Evolutionary conservation across 64 coral and sea anemone species (phyloP).

Genomic region (Montipora foliosa): DNA sequence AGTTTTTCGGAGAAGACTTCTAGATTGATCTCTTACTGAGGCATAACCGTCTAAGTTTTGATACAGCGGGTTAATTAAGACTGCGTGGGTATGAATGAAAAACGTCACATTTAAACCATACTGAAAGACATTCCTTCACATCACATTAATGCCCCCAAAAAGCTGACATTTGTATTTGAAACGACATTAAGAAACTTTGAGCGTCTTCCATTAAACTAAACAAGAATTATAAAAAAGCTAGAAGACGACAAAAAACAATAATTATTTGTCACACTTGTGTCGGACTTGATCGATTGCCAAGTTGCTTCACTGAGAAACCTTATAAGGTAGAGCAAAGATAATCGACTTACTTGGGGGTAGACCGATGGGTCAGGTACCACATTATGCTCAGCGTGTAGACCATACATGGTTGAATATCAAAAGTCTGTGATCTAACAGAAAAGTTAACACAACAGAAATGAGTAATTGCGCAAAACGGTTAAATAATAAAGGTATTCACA

Average conservation of each 20-base stretch:
- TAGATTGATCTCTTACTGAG: too few species aligned
- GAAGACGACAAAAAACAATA: neutral
- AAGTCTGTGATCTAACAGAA: constrained; percentile 37
- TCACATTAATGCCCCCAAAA: neutral
- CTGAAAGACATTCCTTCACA: constrained; percentile 37
- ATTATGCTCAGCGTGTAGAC: constrained; percentile 82
- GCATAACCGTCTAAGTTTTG: too few species aligned
- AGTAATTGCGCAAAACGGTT: constrained; percentile 35
- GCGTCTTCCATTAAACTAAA: constrained; percentile 26
- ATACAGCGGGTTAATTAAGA: too few species aligned
- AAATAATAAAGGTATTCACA: constrained; percentile 20
- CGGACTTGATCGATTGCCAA: neutral
- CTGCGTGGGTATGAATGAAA: neutral
- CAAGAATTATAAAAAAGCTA: constrained; percentile 19
- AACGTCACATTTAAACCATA: constrained; percentile 15
- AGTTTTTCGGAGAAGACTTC: neutral
- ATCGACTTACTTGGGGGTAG: constrained; percentile 90
- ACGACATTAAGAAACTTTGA: neutral
- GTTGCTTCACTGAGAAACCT: neutral
- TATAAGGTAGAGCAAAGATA: neutral
- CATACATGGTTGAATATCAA: constrained; percentile 78
- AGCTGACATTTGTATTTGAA: neutral
- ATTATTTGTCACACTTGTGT: neutral
- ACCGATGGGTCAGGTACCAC: constrained; percentile 95
- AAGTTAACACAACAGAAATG: constrained; percentile 56